phyloP scores from a whole-genome alignment of 2,888 invertebrate genomes.

The Chorisops tibialis region DNA sequence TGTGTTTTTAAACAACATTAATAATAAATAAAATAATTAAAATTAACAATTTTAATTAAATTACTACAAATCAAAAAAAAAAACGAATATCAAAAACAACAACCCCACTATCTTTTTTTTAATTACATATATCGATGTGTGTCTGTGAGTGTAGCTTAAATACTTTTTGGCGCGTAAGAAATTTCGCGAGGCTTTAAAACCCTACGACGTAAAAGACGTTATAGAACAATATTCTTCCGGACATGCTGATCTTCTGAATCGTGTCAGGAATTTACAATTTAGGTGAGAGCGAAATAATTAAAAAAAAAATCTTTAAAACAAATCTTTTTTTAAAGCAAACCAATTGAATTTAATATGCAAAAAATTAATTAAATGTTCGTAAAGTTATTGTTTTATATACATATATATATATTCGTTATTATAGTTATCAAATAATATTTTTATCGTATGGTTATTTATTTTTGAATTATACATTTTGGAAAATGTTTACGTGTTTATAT shows the following conservation, averaged over 20 bases:
- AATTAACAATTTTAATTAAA: too few species aligned
- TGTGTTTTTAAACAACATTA: slow-evolving; percentile 18
- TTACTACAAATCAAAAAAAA: background rate
- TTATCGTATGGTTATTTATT: too few species aligned
- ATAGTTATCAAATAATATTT: background rate
- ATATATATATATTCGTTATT: background rate
- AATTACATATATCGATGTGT: background rate
- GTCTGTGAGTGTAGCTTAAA: slow-evolving; percentile 60
- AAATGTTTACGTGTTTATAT: too few species aligned
- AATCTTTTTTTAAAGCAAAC: background rate
- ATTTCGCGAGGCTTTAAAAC: slow-evolving; percentile 88
- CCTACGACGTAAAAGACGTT: slow-evolving; percentile 92
- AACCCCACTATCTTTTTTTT: background rate
- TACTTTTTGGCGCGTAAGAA: slow-evolving; percentile 87
- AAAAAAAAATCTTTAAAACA: background rate
- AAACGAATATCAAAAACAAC: background rate
- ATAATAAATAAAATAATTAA: slow-evolving; percentile 3
- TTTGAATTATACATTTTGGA: background rate
- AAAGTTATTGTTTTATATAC: background rate
- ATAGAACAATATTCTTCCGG: slow-evolving; percentile 89
- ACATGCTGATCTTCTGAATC: slow-evolving; percentile 81
- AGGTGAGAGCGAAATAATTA: slow-evolving; percentile 57
- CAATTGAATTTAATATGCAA: background rate
- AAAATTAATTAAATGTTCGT: background rate
- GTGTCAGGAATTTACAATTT: slow-evolving; percentile 83